Evolutionary conservation across 1,140 invertebrate genomes (phyloP).

Genomic region (Penaeus vannamei): DNA sequence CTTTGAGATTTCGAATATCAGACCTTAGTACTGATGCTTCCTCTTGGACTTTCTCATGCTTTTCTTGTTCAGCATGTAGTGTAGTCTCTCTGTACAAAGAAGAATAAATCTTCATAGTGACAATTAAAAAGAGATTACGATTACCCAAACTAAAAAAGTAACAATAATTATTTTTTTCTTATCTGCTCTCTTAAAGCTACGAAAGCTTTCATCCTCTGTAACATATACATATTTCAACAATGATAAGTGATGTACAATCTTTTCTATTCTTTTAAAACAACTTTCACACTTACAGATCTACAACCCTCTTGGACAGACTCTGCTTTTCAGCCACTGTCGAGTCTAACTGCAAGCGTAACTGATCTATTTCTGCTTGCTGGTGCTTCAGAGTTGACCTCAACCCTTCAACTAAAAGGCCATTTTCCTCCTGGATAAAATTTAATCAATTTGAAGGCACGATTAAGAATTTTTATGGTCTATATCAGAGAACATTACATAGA

Average conservation of each 20-base stretch:
- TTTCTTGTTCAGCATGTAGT: slow-evolving; percentile 3
- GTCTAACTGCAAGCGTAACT: slow-evolving; percentile 13
- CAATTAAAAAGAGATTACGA: no score
- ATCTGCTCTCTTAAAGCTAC: no score
- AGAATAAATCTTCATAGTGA: not conserved
- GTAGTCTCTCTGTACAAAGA: slow-evolving; percentile 17
- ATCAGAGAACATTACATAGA: no score
- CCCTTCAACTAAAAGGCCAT: slow-evolving; percentile 29
- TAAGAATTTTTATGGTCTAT: no score
- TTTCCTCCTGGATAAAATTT: slow-evolving; percentile 27
- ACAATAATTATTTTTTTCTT: no score
- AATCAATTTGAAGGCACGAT: no score
- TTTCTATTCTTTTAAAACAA: not conserved
- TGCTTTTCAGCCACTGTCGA: not conserved
- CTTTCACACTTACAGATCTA: slow-evolving; percentile 26
- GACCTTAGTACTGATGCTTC: not conserved
- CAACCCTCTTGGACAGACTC: not conserved
- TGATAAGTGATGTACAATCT: not conserved
- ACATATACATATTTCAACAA: no score
- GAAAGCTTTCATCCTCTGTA: no score
- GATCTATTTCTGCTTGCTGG: slow-evolving; percentile 41
- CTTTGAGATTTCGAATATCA: not conserved
- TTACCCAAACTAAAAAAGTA: no score
- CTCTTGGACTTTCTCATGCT: not conserved
- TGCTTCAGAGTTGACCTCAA: slow-evolving; percentile 36